Evolutionary conservation across 2,113 vertebrate genomes (phyloP).

Genomic region (Holacanthus passer): DNA sequence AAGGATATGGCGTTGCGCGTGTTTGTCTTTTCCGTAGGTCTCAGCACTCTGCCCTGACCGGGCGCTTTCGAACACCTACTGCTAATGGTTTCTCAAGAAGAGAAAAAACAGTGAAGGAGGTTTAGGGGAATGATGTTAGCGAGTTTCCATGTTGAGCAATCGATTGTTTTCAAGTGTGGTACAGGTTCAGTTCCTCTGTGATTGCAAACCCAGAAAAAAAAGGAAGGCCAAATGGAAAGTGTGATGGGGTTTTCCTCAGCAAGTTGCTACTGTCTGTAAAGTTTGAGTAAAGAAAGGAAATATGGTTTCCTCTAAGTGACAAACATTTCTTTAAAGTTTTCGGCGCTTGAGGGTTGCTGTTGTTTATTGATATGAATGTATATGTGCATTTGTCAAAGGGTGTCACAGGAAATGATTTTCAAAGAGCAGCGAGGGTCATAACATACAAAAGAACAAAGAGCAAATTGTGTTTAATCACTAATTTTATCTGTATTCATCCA

Average conservation of each 20-base stretch:
- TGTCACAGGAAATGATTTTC: slow-evolving; percentile 7
- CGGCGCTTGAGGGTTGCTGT: not conserved
- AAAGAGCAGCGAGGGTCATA: not conserved
- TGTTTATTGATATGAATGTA: slow-evolving; percentile 10
- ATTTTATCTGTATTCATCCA: not conserved
- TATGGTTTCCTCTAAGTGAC: not conserved
- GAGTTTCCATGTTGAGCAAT: slow-evolving; percentile 20
- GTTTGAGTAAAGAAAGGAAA: slow-evolving; percentile 4
- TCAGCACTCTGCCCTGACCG: slow-evolving; percentile 53
- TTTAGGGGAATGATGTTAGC: not conserved
- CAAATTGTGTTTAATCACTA: slow-evolving; percentile 18
- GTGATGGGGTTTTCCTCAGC: not conserved
- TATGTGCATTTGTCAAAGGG: slow-evolving; percentile 2
- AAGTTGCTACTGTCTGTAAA: not conserved
- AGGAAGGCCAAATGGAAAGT: not conserved
- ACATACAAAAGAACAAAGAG: slow-evolving; percentile 29
- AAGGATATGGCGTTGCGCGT: slow-evolving; percentile 77
- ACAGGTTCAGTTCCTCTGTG: not conserved
- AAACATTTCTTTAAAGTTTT: slow-evolving; percentile 24
- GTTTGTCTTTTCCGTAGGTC: slow-evolving; percentile 78
- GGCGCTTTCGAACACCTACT: slow-evolving; percentile 49
- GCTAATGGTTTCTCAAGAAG: slow-evolving; percentile 51
- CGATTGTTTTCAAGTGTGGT: slow-evolving; percentile 15
- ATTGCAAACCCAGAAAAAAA: not conserved
- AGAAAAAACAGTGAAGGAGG: slow-evolving; percentile 34